Evolutionary conservation across 1,140 invertebrate species (phyloP).

Genomic region (Melanaphis sacchari): DNA sequence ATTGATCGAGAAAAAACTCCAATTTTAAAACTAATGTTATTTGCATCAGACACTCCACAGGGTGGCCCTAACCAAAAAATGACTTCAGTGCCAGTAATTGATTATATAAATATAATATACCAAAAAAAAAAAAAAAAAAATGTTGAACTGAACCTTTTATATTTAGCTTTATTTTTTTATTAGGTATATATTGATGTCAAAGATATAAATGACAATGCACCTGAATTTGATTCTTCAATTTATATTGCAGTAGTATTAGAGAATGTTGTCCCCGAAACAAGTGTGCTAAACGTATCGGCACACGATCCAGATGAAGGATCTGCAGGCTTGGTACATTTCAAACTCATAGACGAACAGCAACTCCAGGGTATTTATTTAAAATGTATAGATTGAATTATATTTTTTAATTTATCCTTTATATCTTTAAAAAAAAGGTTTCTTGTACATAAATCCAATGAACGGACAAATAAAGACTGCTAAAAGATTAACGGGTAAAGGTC

Average conservation of each 20-base stretch:
- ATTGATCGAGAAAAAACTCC: constrained; percentile 80
- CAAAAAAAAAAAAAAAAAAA: no score
- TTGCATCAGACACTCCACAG: constrained; percentile 76
- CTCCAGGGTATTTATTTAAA: background rate
- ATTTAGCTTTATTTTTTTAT: background rate
- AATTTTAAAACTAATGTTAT: constrained; percentile 72
- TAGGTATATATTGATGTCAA: constrained; percentile 74
- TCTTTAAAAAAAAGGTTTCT: constrained; percentile 66
- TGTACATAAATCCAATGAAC: constrained; percentile 72
- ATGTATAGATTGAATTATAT: background rate
- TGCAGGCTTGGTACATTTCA: constrained; percentile 73
- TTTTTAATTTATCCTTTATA: background rate
- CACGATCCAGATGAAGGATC: constrained; percentile 78
- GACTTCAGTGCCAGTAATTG: constrained; percentile 65
- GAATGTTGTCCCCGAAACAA: constrained; percentile 73
- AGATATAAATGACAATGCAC: constrained; percentile 85
- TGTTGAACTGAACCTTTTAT: background rate
- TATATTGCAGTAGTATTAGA: constrained; percentile 74
- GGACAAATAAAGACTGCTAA: constrained; percentile 74
- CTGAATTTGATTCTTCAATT: constrained; percentile 64
- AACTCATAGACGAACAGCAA: constrained; percentile 72
- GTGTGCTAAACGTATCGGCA: constrained; percentile 78
- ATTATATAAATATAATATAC: background rate
- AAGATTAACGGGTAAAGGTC: constrained; percentile 77
- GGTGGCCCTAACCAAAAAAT: constrained; percentile 73